Evolutionary conservation across 2,113 vertebrate genomes (phyloP).

Genomic region (Menidia beryllina): DNA sequence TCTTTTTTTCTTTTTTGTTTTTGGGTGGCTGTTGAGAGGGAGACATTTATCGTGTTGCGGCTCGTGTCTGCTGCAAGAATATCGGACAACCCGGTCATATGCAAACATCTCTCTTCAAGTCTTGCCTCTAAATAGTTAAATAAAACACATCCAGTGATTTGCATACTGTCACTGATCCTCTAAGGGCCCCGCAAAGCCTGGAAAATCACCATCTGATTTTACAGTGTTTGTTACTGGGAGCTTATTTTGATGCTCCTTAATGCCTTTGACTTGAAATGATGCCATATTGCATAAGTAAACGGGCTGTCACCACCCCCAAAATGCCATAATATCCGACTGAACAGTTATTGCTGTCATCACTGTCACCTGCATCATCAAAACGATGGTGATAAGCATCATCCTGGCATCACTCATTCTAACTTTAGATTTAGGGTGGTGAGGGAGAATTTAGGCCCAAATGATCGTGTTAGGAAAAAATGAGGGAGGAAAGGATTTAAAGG

Average conservation of each 20-base stretch:
- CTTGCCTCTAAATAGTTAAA: neutral
- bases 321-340: conserved; percentile 11
- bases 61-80: conserved; percentile 6
- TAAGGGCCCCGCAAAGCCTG: conserved; percentile 15
- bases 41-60: neutral
- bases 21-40: neutral
- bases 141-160: neutral
- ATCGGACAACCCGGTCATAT: neutral
- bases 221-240: conserved; percentile 27
- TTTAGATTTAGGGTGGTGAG: conserved; percentile 17
- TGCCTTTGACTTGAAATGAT: conserved; percentile 53
- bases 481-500: neutral
- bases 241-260: neutral
- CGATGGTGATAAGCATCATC: conserved; percentile 15
- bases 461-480: neutral
- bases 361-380: neutral
- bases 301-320: conserved; percentile 24
- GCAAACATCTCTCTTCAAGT: neutral
- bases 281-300: conserved; percentile 61
- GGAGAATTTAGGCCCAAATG: neutral
- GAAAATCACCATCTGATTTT: conserved; percentile 24
- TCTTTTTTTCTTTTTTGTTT: too few species aligned
- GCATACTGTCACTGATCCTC: neutral
- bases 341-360: conserved; percentile 21
- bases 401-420: conserved; percentile 19